Base-by-base conservation (phyloP, 1,140 invertebrate genomes). In the Cephus cinctus region DNA sequence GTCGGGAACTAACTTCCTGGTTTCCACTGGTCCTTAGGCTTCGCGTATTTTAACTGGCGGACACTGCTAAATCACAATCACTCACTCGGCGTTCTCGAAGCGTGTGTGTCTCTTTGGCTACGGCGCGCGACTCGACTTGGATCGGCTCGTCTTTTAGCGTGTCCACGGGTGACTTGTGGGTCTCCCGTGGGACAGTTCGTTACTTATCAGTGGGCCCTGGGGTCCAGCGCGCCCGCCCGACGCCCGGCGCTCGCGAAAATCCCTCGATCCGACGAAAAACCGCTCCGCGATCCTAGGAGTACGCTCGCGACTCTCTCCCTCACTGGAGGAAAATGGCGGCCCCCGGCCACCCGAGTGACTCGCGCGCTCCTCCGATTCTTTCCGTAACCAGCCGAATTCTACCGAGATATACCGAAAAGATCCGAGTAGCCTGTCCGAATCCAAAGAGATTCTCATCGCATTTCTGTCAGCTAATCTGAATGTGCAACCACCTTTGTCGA, bases 271-370 rank as follows among this genome's bases (percentile, higher is more conserved):
- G 47, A 54, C 54, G 49, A 43, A 46, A 21, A 52, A 56, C 47
- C 44, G 43, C 55, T 41, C 45, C 48, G 34, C 43, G 38, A 58
- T 31, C 27, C 47, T 36, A 48, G 32, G 48, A 60, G 52, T 58
- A 56, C 54, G 63, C 50, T 69, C 58, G 59, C 59, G 49, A 66
- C 68, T 71, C 56, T 63, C 63, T 72, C 63, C 67, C 66, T 69
- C 64, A 58, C 65, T 65, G 55, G 61, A 72, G 61, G 63, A 72
- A 72, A 72, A 72, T 72, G 69, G 69, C 69, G 67, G 65, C 69
- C 59, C 68, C 69, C 69, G 68, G 66, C 63, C 63, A 61, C 59
- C 62, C 55, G 59, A 62, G 43, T 51, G 56, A 63, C 51, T 63
- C 60, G 60, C 53, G 59, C 59, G 62, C 57, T 55, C 57, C 59